A percentile compares a stretch with the other conserved stretches of the same genome.
These are phyloP conservation scores for Dichetophora obliterata DNA, from an alignment of 2,888 invertebrate genomes.

Conservation along the genomic window DNA sequence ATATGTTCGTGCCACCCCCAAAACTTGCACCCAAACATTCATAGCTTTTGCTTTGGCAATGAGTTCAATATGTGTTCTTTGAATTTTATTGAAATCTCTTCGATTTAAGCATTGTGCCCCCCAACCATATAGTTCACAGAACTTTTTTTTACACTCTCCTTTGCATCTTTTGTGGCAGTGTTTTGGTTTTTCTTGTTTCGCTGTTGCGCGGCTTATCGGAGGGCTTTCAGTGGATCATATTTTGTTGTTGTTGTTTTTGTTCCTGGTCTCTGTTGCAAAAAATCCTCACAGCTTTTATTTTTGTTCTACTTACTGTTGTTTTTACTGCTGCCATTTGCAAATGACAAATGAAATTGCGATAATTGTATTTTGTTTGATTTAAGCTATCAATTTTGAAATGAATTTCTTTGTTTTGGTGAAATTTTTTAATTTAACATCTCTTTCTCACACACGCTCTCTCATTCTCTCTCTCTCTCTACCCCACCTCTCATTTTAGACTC, in stretches of 20 bases:
- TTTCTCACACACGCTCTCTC: neutral
- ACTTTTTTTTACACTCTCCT: slow-evolving; percentile 57
- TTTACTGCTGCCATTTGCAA: neutral
- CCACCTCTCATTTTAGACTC: neutral
- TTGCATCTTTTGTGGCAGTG: slow-evolving; percentile 23
- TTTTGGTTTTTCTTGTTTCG: slow-evolving; percentile 11
- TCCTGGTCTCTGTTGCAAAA: slow-evolving; percentile 3
- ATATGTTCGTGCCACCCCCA: slow-evolving; percentile 13
- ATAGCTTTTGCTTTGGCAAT: too few relatives aligned
- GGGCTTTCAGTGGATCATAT: slow-evolving; percentile 24
- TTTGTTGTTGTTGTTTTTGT: neutral
- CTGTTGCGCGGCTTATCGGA: slow-evolving; percentile 16
- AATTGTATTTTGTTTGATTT: slow-evolving; percentile 60
- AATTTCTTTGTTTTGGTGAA: slow-evolving; percentile 43
- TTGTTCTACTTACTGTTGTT: neutral
- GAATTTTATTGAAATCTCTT: slow-evolving; percentile 26
- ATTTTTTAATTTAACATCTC: neutral
- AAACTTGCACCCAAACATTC: neutral
- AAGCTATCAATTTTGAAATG: slow-evolving; percentile 59
- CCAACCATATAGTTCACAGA: neutral
- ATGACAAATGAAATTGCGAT: slow-evolving; percentile 50
- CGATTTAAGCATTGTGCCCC: neutral
- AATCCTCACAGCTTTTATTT: slow-evolving; percentile 24
- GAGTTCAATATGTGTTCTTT: slow-evolving; percentile 9
- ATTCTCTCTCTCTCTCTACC: neutral